These are phyloP conservation scores for Sprattus sprattus DNA, from an alignment of 2,113 vertebrate genomes.

Conservation along the genomic window DNA sequence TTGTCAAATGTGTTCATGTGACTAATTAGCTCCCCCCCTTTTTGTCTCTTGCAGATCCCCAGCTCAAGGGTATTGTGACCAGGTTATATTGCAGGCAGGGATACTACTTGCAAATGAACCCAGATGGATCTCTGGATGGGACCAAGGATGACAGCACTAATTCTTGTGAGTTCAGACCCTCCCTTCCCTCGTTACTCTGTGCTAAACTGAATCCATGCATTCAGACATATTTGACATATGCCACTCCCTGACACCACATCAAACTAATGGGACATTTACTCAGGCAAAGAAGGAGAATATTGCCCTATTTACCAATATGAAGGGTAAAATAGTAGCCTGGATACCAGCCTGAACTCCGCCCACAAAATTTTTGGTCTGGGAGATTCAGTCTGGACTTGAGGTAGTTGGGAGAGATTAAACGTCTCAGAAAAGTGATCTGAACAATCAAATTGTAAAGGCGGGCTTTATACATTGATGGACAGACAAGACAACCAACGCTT, in stretches of 20 bases:
- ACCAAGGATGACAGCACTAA: conserved; percentile 99
- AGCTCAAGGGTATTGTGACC: conserved; percentile 99
- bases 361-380: too few relatives aligned
- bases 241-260: not conserved
- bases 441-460: too few relatives aligned
- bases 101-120: conserved; percentile 99
- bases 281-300: not conserved
- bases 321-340: too few relatives aligned
- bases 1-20: not conserved
- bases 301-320: not conserved
- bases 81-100: conserved; percentile 99
- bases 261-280: not conserved
- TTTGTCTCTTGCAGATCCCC: conserved; percentile 85
- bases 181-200: conserved; percentile 11
- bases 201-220: not conserved
- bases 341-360: too few relatives aligned
- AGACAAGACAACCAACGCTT: too few relatives aligned
- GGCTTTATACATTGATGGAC: too few relatives aligned
- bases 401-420: too few relatives aligned
- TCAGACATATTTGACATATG: not conserved
- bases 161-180: conserved; percentile 79
- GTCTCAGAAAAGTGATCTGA: too few relatives aligned
- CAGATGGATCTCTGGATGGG: conserved; percentile 99
- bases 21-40: not conserved
- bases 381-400: too few relatives aligned